Evolutionary conservation across 2,797 vertebrate genomes (phyloP).

Genomic region (Rhabdomys pumilio): DNA sequence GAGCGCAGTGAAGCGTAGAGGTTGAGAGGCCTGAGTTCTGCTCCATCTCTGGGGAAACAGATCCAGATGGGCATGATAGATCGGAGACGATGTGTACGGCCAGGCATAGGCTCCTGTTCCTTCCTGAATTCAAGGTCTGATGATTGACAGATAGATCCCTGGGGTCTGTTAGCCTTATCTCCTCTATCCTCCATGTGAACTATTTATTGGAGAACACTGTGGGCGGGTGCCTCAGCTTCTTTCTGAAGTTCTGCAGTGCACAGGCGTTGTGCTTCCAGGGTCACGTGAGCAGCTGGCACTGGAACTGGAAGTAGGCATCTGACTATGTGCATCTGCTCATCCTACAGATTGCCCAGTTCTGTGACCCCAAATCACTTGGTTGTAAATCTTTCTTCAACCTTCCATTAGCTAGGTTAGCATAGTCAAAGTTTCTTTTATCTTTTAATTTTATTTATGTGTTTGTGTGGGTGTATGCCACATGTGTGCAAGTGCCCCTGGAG

Average conservation of each 20-base stretch:
- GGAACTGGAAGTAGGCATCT: background rate
- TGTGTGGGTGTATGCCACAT: background rate
- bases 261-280: background rate
- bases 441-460: background rate
- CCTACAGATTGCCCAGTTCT: background rate
- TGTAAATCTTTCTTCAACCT: slow-evolving; percentile 39
- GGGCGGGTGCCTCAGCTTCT: background rate
- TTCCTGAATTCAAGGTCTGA: background rate
- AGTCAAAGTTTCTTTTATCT: slow-evolving; percentile 2
- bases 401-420: background rate
- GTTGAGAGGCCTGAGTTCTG: background rate
- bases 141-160: background rate
- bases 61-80: background rate
- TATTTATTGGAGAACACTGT: background rate
- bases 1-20: background rate
- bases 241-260: background rate
- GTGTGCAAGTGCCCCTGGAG: background rate
- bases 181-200: background rate
- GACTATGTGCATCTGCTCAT: background rate
- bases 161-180: background rate
- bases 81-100: background rate
- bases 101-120: background rate
- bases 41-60: background rate
- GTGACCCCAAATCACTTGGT: background rate
- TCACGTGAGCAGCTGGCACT: background rate